Percentiles rank a stretch among this genome's conserved stretches.
phyloP scores from a whole-genome alignment of 2,113 vertebrate species.

The Vidua macroura region DNA sequence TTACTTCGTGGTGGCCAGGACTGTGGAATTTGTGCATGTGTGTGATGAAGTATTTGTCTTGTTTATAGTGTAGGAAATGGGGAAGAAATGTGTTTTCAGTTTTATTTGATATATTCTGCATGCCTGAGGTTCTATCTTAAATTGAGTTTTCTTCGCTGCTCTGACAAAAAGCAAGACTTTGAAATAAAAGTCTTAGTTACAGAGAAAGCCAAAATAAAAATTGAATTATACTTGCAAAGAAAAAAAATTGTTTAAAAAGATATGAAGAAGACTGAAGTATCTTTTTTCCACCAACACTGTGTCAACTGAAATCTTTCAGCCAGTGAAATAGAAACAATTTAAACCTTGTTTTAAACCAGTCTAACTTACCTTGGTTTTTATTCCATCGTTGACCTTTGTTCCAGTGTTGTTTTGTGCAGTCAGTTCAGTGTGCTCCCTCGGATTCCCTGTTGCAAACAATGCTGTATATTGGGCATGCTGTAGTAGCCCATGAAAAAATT shows the following conservation, averaged over 20 bases:
- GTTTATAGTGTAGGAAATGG: slow-evolving; percentile 36
- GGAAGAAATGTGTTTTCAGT: slow-evolving; percentile 53
- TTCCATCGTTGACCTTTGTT: not conserved
- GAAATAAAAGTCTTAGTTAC: not conserved
- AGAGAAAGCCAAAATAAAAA: slow-evolving; percentile 13
- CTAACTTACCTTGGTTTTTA: not conserved
- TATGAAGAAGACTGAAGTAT: not conserved
- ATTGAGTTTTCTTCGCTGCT: slow-evolving; percentile 23
- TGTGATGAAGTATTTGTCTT: not conserved
- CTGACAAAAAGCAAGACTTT: not conserved
- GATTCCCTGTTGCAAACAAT: not conserved
- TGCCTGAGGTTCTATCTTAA: slow-evolving; percentile 43
- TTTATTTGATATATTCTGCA: slow-evolving; percentile 8
- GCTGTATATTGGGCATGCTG: accelerated
- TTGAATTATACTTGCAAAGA: not conserved
- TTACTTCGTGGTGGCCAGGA: not conserved
- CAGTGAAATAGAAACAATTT: not conserved
- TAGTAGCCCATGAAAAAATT: not conserved
- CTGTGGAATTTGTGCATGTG: slow-evolving; percentile 2
- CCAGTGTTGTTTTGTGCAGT: not conserved
- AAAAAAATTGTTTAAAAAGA: not conserved
- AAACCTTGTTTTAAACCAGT: not conserved
- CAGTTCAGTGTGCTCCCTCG: not conserved
- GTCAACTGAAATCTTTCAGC: not conserved
- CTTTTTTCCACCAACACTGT: not conserved